Conservation (phyloP, 2,113 vertebrate species). For the Polyodon spathula region DNA sequence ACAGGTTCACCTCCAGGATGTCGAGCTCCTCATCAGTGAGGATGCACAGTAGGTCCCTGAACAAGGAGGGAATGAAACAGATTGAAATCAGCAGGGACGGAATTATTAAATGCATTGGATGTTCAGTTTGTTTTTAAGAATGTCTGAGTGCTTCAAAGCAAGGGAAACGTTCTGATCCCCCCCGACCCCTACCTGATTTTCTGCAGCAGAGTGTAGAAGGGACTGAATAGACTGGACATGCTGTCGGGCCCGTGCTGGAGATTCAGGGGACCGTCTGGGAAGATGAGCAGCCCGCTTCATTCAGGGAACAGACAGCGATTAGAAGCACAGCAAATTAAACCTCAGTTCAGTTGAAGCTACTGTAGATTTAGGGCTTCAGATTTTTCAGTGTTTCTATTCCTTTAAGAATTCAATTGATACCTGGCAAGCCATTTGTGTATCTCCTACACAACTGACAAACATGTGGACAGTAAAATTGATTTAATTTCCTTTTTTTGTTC, state of each 20-base stretch:
- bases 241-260: conserved; percentile 44
- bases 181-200: conserved; percentile 51
- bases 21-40: conserved; percentile 45
- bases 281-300: conserved; percentile 53
- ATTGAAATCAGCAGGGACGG: not conserved
- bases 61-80: not conserved
- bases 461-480: too few relatives aligned
- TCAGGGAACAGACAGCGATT: not conserved
- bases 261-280: conserved; percentile 55
- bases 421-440: too few relatives aligned
- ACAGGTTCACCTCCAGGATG: conserved; percentile 50
- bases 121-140: too few relatives aligned
- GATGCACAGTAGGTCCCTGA: conserved; percentile 46
- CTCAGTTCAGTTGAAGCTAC: not conserved
- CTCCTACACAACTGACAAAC: too few relatives aligned
- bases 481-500: too few relatives aligned
- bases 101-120: too few relatives aligned
- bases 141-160: too few relatives aligned
- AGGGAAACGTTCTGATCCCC: not conserved
- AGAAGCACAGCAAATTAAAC: not conserved
- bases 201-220: conserved; percentile 47
- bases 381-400: too few relatives aligned
- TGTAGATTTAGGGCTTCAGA: too few relatives aligned
- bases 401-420: too few relatives aligned
- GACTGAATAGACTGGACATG: conserved; percentile 55